These are phyloP conservation scores for Coenonympha arcania DNA, from an alignment of 2,888 invertebrate species.

Conservation along the genomic window DNA sequence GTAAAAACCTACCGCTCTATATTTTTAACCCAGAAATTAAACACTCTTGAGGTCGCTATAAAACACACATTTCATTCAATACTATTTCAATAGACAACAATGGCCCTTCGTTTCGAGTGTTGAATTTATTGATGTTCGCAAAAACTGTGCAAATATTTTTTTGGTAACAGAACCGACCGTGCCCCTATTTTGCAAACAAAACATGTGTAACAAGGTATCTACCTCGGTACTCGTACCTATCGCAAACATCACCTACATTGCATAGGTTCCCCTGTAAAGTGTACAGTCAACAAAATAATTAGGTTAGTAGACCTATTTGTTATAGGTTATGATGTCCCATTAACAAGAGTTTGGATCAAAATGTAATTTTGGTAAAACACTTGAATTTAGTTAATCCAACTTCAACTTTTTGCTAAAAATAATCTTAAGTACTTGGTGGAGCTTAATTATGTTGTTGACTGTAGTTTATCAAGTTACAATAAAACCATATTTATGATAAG, in stretches of 20 bases:
- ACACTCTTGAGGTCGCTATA: not conserved
- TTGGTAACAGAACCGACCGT: constrained; percentile 27
- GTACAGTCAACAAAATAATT: too few species aligned
- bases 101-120: constrained; percentile 30
- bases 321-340: too few species aligned
- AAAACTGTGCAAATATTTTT: constrained; percentile 38
- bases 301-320: too few species aligned
- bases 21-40: not conserved
- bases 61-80: not conserved
- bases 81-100: constrained; percentile 27
- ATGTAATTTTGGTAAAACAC: too few species aligned
- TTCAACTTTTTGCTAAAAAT: too few species aligned
- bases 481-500: constrained; percentile 13
- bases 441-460: too few species aligned
- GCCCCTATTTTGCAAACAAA: constrained; percentile 25
- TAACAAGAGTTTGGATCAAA: too few species aligned
- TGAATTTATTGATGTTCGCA: constrained; percentile 36
- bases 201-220: too few species aligned
- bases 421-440: too few species aligned
- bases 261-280: constrained; percentile 7
- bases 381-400: too few species aligned
- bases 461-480: constrained; percentile 10
- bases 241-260: constrained; percentile 15
- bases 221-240: too few species aligned
- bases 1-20: too few species aligned